Evolutionary conservation across 2,797 vertebrate genomes (phyloP).

Genomic region (Xerus rutilus): DNA sequence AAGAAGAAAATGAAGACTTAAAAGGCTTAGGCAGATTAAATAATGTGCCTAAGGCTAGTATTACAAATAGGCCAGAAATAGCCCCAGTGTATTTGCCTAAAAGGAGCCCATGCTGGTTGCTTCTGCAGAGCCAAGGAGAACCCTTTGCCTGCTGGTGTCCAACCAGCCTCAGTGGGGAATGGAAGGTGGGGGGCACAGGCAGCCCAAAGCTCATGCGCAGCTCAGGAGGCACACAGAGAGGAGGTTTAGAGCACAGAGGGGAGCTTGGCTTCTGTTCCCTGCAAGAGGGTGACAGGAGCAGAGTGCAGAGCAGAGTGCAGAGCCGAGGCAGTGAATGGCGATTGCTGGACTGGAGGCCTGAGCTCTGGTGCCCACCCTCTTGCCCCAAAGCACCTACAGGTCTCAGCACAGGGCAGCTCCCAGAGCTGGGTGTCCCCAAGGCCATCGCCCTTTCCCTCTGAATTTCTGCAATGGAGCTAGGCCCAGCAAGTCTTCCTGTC

Average conservation of each 20-base stretch:
- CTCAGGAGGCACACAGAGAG: not conserved
- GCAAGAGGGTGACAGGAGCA: not conserved
- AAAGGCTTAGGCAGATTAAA: not conserved
- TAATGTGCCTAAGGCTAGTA: not conserved
- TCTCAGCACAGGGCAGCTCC: not conserved
- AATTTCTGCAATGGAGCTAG: not conserved
- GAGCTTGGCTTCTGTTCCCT: not conserved
- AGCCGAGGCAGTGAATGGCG: too few species aligned
- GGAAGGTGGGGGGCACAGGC: not conserved
- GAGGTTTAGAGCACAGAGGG: not conserved
- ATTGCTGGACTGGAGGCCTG: rapidly evolving
- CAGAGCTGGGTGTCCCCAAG: not conserved
- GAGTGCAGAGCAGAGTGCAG: not conserved
- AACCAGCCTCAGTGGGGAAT: not conserved
- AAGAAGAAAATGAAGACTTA: not conserved
- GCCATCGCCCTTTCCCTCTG: not conserved
- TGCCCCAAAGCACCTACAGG: not conserved
- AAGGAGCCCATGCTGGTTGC: not conserved
- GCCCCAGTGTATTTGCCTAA: not conserved
- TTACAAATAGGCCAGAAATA: not conserved
- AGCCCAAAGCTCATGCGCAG: not conserved
- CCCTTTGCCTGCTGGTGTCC: not conserved
- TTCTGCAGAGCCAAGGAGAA: not conserved
- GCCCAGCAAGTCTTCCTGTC: not conserved
- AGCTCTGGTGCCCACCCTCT: not conserved